phyloP scores from a whole-genome alignment of 2,888 invertebrate species.

The Invenusta paracnida region DNA sequence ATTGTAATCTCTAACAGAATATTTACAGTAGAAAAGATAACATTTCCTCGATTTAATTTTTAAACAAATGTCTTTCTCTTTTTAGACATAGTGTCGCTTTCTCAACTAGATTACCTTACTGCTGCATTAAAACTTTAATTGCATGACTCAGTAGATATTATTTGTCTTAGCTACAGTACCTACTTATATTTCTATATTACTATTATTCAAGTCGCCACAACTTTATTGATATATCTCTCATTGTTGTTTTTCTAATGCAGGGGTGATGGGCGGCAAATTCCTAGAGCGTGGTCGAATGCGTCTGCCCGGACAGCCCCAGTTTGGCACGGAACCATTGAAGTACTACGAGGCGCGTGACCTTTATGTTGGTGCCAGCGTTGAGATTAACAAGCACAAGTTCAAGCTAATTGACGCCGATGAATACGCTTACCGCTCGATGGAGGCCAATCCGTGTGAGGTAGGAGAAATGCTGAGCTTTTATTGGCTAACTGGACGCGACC shows the following conservation, averaged over 20 bases:
- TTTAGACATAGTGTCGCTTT: too few relatives aligned
- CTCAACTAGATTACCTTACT: too few relatives aligned
- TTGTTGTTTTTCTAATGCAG: slow-evolving; percentile 48
- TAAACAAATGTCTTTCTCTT: too few relatives aligned
- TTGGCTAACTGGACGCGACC: neutral
- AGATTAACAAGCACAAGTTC: slow-evolving; percentile 58
- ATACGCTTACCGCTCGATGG: slow-evolving; percentile 68
- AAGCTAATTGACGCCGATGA: slow-evolving; percentile 60
- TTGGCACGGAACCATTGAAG: slow-evolving; percentile 55
- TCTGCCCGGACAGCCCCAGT: slow-evolving; percentile 65
- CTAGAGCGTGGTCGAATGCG: slow-evolving; percentile 58
- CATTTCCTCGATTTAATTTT: too few relatives aligned
- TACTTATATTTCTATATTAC: too few relatives aligned
- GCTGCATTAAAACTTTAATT: too few relatives aligned
- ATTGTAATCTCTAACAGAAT: too few relatives aligned
- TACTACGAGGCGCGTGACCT: slow-evolving; percentile 57
- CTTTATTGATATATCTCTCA: too few relatives aligned
- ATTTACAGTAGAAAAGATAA: too few relatives aligned
- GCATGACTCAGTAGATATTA: too few relatives aligned
- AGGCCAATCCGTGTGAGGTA: slow-evolving; percentile 13
- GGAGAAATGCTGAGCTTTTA: neutral
- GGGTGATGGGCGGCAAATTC: slow-evolving; percentile 60
- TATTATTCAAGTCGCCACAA: too few relatives aligned
- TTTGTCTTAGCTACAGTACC: too few relatives aligned
- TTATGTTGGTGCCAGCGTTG: slow-evolving; percentile 55